Evolutionary conservation across 2,113 vertebrate genomes (phyloP), one percentile per base, ranked within the genome.

Genomic region (Oreochromis aureus): DNA sequence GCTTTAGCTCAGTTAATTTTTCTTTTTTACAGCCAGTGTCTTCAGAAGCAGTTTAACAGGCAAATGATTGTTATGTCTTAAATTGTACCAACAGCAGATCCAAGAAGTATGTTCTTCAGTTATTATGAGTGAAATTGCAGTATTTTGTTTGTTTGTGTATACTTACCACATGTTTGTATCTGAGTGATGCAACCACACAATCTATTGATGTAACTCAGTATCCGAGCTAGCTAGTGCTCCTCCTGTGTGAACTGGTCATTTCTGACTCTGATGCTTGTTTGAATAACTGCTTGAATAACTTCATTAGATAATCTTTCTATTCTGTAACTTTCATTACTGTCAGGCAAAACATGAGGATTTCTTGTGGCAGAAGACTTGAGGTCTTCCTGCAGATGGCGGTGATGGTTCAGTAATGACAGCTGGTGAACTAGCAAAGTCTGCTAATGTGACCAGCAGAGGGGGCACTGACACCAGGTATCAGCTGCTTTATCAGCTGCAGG

Each of bases 391-490:
- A 80, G 86, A 5, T 5, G 86, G 46, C 16, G 66, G 5, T 76
- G 44, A 51, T 12, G 16, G 16, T 32, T 3, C 24, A 51, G 44
- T 51, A 11, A 55, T 9, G n/a, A 39, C 8, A 36, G 48, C 18
- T 30, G 2, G 6, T 36, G 13, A 18, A 0, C 44, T 7, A 5
- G 10, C 24, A 53, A 5, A 9, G 32, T 41, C 4, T 48, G 3
- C 4, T n/a, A 15, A 2, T 39, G 15, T 11, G 44, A 66, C 87
- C 88, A 85, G 9, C 85, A 90, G 92, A 63, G 15, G 90, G 89
- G 1, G 90, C 86, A 58, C 76, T 39, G 48, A 66, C 51, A 24
- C 46, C 90, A 56, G 63, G 19, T 19, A 76, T 27, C 11, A 71
- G 84, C 55, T 51, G 32, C 1, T 18, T 18, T 19, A 80, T 32